Evolutionary conservation across 2,888 invertebrate species (phyloP).

Genomic region (Orthosia incerta): DNA sequence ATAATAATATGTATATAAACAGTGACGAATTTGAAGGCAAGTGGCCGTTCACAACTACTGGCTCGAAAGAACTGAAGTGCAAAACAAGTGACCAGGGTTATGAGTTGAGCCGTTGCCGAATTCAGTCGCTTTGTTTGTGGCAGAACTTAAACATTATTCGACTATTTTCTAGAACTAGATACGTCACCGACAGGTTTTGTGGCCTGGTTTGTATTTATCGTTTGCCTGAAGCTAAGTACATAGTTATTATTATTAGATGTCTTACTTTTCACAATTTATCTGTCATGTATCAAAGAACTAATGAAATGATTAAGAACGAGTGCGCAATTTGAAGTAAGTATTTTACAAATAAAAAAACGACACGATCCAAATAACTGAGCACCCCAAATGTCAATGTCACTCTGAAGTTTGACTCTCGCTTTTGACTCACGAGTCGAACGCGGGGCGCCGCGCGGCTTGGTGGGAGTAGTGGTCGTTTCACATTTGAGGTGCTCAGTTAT

Average conservation of each 20-base stretch:
- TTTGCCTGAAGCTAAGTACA: conserved; percentile 8
- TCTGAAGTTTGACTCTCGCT: no score
- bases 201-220: neutral
- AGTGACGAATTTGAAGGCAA: no score
- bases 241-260: neutral
- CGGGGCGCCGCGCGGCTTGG: no score
- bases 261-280: neutral
- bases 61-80: neutral
- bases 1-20: no score
- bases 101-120: neutral
- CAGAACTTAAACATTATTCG: neutral
- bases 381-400: no score
- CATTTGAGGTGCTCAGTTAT: no score
- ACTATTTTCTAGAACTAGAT: neutral
- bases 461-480: no score
- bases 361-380: no score
- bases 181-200: neutral
- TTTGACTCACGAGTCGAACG: no score
- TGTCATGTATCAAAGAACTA: neutral
- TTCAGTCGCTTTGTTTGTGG: neutral
- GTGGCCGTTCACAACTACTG: neutral
- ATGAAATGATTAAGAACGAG: neutral
- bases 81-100: neutral
- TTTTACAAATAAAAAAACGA: neutral
- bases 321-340: neutral